Base-by-base conservation (phyloP, 2,113 vertebrate species). In the Lophochroa leadbeateri region DNA sequence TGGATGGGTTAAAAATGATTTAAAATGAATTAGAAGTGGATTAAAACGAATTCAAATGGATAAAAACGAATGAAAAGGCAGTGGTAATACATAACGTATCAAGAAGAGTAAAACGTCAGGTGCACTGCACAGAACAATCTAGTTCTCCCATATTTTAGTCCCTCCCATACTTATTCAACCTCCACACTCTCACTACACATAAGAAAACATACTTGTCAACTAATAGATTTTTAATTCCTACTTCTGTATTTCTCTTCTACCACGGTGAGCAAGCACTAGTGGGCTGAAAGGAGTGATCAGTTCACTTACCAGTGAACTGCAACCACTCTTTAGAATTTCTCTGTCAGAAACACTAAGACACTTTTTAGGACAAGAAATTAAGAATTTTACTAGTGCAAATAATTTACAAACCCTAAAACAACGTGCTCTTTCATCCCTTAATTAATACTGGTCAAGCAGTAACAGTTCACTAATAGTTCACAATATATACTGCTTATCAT, bases 121-220 rank as follows among this genome's bases (percentile, higher is more conserved):
- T 20, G 28, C 27, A 37, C 11, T 61, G 16, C 41, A 64, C 7
- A 8, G 82, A 92, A 74, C 24, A 47, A 76, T 25, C 49, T 43
- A 69, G 10, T 43, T 64, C 41, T 74, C 24, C 35, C 24, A 6
- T 25, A 79, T 11, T 28, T 47, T 60, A 2, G 0, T n/a, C 46
- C 27, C 27, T 49, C 31, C 19, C 14, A 1, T 63, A 57, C 37
- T 65, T 77, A 83, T 49, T 35, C 55, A 71, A n/a, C 31, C 41
- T 83, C 41, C 27, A 47, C 18, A 10, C 6, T 53, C 29, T 46
- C 11, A 20, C 18, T 68, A 67, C 0, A 0, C 8, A 2, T 37
- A 81, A 33, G 70, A 77, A 35, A 65, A 70, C 18, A 65, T 19
- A 33, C 21, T 61, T 50, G 20, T 49, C 55, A 64, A 33, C 55